Conservation (phyloP, 2,113 vertebrate species). For the Arothron firmamentum region DNA sequence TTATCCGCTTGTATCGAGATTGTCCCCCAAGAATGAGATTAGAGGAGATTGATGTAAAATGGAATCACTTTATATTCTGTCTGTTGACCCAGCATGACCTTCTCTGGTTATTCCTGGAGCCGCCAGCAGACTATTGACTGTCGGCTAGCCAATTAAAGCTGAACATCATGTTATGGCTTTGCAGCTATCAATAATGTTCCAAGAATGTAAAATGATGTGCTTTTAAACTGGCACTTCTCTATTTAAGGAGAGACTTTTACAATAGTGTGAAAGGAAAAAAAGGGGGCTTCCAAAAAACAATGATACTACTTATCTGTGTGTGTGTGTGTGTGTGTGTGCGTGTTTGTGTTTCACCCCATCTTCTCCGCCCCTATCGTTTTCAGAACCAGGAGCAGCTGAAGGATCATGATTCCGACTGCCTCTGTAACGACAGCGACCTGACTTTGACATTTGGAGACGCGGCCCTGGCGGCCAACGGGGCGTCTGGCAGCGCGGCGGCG, state of each 20-base stretch:
- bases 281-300: too few relatives aligned
- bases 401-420: constrained; percentile 90
- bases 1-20: too few relatives aligned
- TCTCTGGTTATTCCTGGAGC: constrained; percentile 26
- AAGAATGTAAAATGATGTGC: constrained; percentile 1
- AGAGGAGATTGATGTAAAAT: too few relatives aligned
- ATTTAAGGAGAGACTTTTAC: too few relatives aligned
- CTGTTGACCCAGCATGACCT: constrained; percentile 28
- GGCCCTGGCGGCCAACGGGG: constrained; percentile 89
- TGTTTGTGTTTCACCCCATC: background rate
- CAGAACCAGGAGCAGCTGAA: constrained; percentile 90
- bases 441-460: constrained; percentile 91
- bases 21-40: too few relatives aligned
- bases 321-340: constrained; percentile 3
- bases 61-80: constrained; percentile 38
- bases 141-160: constrained; percentile 30
- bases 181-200: constrained; percentile 1
- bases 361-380: constrained; percentile 25
- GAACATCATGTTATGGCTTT: constrained; percentile 10
- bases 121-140: constrained; percentile 35
- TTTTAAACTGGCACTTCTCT: background rate
- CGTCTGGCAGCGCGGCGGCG: constrained; percentile 74
- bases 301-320: constrained; percentile 16
- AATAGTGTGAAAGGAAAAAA: too few relatives aligned
- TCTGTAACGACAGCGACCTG: constrained; percentile 87